A percentile compares a stretch with the other conserved stretches of the same genome.
phyloP scores from a whole-genome alignment of 1,140 invertebrate genomes.

The Neoseiulus cucumeris region DNA sequence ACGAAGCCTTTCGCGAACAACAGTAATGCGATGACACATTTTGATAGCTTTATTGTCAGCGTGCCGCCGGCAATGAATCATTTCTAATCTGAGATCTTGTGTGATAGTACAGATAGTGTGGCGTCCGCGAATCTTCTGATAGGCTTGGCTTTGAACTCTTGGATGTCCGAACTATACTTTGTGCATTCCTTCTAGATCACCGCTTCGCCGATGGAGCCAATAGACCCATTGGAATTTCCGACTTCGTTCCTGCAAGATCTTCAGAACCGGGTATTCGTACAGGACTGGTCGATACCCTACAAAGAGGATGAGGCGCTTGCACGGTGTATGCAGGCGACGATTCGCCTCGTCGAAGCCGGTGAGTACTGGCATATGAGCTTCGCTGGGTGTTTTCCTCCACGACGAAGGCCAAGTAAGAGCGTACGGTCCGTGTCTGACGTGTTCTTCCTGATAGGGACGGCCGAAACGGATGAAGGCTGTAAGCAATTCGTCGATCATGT shows the following conservation, averaged over 20 bases:
- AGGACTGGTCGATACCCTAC: constrained; percentile 37
- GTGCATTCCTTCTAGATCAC: no score
- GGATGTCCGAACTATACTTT: no score
- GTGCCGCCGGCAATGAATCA: no score
- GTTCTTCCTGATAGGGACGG: constrained; percentile 24
- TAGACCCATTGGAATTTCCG: constrained; percentile 28
- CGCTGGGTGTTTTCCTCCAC: neutral
- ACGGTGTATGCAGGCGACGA: constrained; percentile 31
- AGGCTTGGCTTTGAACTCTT: no score
- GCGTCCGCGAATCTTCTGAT: no score
- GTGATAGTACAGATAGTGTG: no score
- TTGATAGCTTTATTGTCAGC: no score
- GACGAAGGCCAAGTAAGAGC: no score
- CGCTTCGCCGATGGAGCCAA: constrained; percentile 11
- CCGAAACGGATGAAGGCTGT: constrained; percentile 32
- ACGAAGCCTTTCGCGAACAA: no score
- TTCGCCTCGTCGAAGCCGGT: constrained; percentile 31
- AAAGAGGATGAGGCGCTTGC: constrained; percentile 35
- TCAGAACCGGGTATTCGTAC: constrained; percentile 34
- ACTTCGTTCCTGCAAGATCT: constrained; percentile 34
- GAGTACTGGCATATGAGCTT: constrained; percentile 10
- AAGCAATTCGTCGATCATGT: constrained; percentile 31
- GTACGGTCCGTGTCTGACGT: no score
- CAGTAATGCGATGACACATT: no score
- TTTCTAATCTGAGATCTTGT: no score